Evolutionary conservation across 2,888 invertebrate genomes (phyloP).

Genomic region (Bellardia bayeri): DNA sequence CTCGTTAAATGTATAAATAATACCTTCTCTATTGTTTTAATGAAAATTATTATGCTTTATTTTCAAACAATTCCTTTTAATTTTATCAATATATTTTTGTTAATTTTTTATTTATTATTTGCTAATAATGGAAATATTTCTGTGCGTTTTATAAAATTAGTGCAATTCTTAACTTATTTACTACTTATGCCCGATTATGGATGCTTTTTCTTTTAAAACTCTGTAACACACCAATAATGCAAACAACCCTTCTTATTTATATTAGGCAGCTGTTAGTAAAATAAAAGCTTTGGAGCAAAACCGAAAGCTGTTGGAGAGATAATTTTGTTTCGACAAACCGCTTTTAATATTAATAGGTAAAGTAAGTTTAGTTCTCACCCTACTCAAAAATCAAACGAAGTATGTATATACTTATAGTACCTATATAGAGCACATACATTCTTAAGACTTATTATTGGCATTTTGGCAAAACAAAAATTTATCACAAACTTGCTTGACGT

Average conservation of each 20-base stretch:
- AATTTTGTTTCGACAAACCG: neutral
- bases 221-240: conserved; percentile 56
- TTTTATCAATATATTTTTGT: conserved; percentile 15
- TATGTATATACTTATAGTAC: too few species aligned
- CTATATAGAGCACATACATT: too few species aligned
- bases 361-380: too few species aligned
- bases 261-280: conserved; percentile 58
- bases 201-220: conserved; percentile 55
- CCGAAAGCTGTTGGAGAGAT: conserved; percentile 11
- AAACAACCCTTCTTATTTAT: conserved; percentile 65
- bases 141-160: conserved; percentile 63
- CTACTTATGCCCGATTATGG: conserved; percentile 66
- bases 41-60: conserved; percentile 58
- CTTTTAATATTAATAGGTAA: too few species aligned
- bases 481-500: too few species aligned
- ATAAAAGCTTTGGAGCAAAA: conserved; percentile 19
- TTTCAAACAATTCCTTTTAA: conserved; percentile 64
- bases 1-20: neutral
- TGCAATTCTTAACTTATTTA: conserved; percentile 68
- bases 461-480: too few species aligned
- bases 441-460: too few species aligned
- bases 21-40: conserved; percentile 48
- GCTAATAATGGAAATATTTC: conserved; percentile 4
- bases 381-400: too few species aligned
- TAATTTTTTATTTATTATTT: conserved; percentile 6